These are phyloP conservation scores for Julus scanicus DNA, from an alignment of 2,888 invertebrate genomes.

Conservation along the genomic window DNA sequence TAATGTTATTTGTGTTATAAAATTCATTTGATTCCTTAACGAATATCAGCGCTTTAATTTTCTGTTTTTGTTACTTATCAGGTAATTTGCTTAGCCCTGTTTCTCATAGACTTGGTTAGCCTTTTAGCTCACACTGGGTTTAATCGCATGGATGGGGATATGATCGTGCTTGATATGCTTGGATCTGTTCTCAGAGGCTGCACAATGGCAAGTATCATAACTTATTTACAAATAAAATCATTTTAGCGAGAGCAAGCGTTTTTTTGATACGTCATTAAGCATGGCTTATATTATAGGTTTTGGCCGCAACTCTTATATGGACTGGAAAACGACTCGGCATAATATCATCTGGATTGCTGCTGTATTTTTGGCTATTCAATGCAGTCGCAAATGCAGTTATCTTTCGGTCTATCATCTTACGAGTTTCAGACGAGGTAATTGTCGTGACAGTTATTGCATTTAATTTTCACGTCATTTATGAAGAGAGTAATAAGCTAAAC, in stretches of 20 bases:
- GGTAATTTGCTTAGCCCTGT: not conserved
- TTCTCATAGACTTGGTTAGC: constrained; percentile 3
- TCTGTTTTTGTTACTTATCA: not conserved
- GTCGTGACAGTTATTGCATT: not conserved
- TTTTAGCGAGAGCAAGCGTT: not conserved
- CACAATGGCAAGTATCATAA: not conserved
- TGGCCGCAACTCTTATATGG: constrained; percentile 72
- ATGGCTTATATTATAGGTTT: not conserved
- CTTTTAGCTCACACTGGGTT: constrained; percentile 18
- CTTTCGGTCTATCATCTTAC: constrained; percentile 73
- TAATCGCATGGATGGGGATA: not conserved
- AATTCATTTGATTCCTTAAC: not conserved
- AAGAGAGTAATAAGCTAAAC: not conserved
- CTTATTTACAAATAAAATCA: not conserved
- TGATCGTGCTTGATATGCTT: not conserved
- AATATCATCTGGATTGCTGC: constrained; percentile 88
- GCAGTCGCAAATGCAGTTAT: constrained; percentile 79
- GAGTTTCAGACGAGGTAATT: constrained; percentile 58
- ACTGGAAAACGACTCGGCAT: constrained; percentile 87
- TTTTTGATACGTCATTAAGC: not conserved
- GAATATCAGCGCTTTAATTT: not conserved
- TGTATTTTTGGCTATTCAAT: constrained; percentile 89
- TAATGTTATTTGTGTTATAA: constrained; percentile 59
- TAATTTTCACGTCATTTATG: not conserved
- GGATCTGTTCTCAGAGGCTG: not conserved